These are phyloP conservation scores for Gnathonemus echidnorhynchus DNA, from an alignment of 2,113 vertebrate species.

Conservation along the genomic window DNA sequence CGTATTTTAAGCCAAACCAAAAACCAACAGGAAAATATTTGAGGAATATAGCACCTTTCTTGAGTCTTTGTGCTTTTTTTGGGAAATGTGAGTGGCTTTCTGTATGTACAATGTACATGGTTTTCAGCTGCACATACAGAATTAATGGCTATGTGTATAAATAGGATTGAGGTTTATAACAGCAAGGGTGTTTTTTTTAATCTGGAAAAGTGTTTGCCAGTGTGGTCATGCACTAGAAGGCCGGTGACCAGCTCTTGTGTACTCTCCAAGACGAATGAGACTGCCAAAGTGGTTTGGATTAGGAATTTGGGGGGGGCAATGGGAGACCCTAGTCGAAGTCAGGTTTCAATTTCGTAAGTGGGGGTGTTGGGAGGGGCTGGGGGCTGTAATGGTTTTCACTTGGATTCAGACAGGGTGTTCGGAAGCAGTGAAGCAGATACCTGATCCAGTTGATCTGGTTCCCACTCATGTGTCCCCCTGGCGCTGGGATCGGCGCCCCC, in stretches of 20 bases:
- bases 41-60: background rate
- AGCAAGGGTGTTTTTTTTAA: background rate
- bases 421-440: background rate
- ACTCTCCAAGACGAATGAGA: background rate
- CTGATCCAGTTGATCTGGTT: background rate
- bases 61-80: background rate
- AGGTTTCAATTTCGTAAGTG: background rate
- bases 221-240: background rate
- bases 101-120: background rate
- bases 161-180: background rate
- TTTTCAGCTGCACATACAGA: background rate
- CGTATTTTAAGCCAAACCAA: background rate
- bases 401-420: background rate
- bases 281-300: background rate
- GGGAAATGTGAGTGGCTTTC: background rate
- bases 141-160: background rate
- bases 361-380: background rate
- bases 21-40: conserved; percentile 10
- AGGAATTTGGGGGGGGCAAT: background rate
- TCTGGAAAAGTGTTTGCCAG: background rate
- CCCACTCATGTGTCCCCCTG: background rate
- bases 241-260: background rate
- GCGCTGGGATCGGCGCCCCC: background rate
- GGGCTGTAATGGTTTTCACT: conserved; percentile 12
- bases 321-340: background rate